Percentiles rank a stretch among this genome's conserved stretches.
These are phyloP conservation scores for Ariolimax columbianus DNA, from an alignment of 2,888 invertebrate species.

Conservation along the genomic window DNA sequence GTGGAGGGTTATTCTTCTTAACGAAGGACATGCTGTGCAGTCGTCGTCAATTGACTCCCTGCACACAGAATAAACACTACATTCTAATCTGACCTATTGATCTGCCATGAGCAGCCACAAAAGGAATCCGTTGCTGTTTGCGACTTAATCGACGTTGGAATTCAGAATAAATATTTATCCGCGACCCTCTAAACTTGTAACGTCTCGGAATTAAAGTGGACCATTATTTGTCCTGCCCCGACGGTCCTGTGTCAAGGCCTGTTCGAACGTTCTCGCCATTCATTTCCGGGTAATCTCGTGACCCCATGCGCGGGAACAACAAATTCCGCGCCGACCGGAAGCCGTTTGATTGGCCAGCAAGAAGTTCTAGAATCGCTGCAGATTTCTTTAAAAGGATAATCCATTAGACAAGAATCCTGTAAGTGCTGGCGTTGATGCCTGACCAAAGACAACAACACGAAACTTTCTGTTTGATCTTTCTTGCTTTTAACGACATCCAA, in stretches of 20 bases:
- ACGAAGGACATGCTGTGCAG: conserved; percentile 44
- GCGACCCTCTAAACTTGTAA: conserved; percentile 47
- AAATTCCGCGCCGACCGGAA: conserved; percentile 47
- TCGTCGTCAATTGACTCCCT: conserved; percentile 34
- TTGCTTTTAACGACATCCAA: conserved; percentile 18
- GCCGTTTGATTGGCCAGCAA: conserved; percentile 51
- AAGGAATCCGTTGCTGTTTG: conserved; percentile 48
- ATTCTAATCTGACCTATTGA: conserved; percentile 46
- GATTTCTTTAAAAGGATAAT: conserved; percentile 47
- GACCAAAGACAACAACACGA: conserved; percentile 37
- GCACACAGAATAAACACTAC: conserved; percentile 38
- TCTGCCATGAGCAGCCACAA: conserved; percentile 22
- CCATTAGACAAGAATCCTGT: conserved; percentile 47
- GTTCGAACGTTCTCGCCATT: conserved; percentile 41
- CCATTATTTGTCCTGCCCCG: conserved; percentile 49
- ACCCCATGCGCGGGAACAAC: conserved; percentile 51
- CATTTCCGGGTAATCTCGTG: conserved; percentile 53
- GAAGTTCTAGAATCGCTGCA: conserved; percentile 41
- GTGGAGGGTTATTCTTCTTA: conserved; percentile 39
- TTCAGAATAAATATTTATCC: conserved; percentile 53
- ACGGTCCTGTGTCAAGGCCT: conserved; percentile 43
- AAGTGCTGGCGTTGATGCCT: conserved; percentile 35
- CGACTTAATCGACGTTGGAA: conserved; percentile 43
- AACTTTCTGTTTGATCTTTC: conserved; percentile 40
- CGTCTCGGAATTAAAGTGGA: conserved; percentile 45